Evolutionary conservation across 2,113 vertebrate species (phyloP), one percentile per base, ranked within the genome.

Genomic region (Mola mola): DNA sequence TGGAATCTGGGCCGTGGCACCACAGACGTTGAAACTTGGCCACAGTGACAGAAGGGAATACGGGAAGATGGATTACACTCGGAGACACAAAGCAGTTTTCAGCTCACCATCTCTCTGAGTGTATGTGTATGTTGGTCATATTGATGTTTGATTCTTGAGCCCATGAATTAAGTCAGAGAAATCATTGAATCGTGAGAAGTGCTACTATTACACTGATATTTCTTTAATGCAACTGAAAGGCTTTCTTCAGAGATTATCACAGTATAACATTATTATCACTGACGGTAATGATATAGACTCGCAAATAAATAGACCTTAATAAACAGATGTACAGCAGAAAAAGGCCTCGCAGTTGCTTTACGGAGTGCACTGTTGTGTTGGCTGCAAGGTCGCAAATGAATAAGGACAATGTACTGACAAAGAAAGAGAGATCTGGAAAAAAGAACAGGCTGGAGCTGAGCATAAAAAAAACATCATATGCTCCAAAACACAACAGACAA

Each of bases 1-100:
- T 47, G 51, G 44, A 76, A 76, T 84, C 49, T 66, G 76, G 75
- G 69, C 71, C 61, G 20, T 37, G 64, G 55, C 72, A 61, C 53
- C 64, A 60, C 75, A 79, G 68, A 88, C 74, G 40, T 13, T 52
- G 53, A 61, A 64, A 68, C 28, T 41, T 50, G 40, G 64, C 29
- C n/a, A 21, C 20, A 33, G 41, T 50, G 34, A 72, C 43, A 60
- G 29, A 70, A 38, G 38, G 50, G 57, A 51, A 57, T 20, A 67
- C 40, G 40, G 40, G 60, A 61, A 58, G 78, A 80, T 60, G 29
- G 33, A 64, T 73, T 43, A 53, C 36, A 40, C 22, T 63, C 28
- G 26, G 49, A 52, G 19, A 28, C 15, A 13, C 11, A 52, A 46
- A 79, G 52, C 36, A 46, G 17, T 48, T 33, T n/a, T n/a, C n/a